Conservation (phyloP, 1,140 invertebrate genomes). For the Scaptomyza hsui region DNA sequence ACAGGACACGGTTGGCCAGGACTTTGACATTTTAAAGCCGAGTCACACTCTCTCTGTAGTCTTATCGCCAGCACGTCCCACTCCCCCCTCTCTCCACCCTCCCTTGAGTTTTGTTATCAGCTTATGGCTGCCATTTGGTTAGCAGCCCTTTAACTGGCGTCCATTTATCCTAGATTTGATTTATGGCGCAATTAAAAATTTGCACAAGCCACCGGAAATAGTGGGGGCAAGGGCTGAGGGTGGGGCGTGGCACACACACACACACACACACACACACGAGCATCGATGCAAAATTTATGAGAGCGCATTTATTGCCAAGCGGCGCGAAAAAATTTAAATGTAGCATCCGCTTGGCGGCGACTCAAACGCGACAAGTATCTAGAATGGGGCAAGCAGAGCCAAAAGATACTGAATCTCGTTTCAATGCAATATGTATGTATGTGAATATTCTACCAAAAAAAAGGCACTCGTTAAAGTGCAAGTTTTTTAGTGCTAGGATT, state of each 20-base stretch:
- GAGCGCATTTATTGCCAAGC: conserved; percentile 72
- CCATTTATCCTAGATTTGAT: conserved; percentile 82
- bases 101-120: conserved; percentile 59
- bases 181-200: conserved; percentile 80
- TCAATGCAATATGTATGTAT: conserved; percentile 33
- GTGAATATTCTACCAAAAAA: conserved; percentile 18
- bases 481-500: conserved; percentile 46
- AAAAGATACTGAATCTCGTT: conserved; percentile 30
- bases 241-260: conserved; percentile 30
- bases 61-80: conserved; percentile 63
- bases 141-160: conserved; percentile 79
- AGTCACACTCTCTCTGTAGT: conserved; percentile 17
- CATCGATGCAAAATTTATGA: conserved; percentile 75
- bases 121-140: conserved; percentile 81
- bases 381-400: too few relatives aligned
- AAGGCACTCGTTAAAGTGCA: conserved; percentile 49
- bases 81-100: not conserved
- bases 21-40: conserved; percentile 73
- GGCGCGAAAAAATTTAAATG: conserved; percentile 63
- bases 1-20: conserved; percentile 45
- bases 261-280: conserved; percentile 45
- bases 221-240: not conserved
- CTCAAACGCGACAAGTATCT: conserved; percentile 44
- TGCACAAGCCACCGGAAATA: conserved; percentile 44
- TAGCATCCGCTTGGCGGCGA: conserved; percentile 38